A percentile compares a stretch with the other conserved stretches of the same genome.
Conservation (phyloP, 2,888 invertebrate species). For the Arctia plantaginis region DNA sequence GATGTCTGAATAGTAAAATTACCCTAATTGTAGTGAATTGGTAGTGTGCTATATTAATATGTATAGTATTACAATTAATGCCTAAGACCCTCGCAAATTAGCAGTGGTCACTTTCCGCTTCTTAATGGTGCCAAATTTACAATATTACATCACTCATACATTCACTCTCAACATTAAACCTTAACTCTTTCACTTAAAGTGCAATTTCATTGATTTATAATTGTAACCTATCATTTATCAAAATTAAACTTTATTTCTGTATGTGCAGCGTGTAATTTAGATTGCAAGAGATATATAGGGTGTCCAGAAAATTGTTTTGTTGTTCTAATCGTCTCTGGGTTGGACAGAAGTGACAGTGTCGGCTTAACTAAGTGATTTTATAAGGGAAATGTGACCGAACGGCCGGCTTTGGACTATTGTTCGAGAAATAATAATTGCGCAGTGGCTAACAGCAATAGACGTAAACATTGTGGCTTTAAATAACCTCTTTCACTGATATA, state of each 20-base stretch:
- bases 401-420: conserved; percentile 52
- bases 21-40: conserved; percentile 39
- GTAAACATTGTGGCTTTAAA: conserved; percentile 34
- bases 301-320: conserved; percentile 60
- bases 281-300: conserved; percentile 22
- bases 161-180: conserved; percentile 35
- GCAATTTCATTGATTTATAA: conserved; percentile 34
- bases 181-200: conserved; percentile 27
- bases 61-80: conserved; percentile 59
- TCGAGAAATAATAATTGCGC: conserved; percentile 49
- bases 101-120: conserved; percentile 74
- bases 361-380: conserved; percentile 72
- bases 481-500: conserved; percentile 5
- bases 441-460: conserved; percentile 41
- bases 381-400: conserved; percentile 59
- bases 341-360: conserved; percentile 64
- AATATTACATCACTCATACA: conserved; percentile 43
- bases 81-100: conserved; percentile 70
- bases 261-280: conserved; percentile 24
- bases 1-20: conserved; percentile 10
- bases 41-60: conserved; percentile 51
- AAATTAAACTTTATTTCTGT: conserved; percentile 30
- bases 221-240: not conserved
- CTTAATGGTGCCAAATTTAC: conserved; percentile 68
- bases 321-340: conserved; percentile 60